A percentile compares a stretch with the other conserved stretches of the same genome.
These are phyloP conservation scores for Porites rus DNA, from an alignment of 92 coral and sea anemone genomes.

Conservation along the genomic window DNA sequence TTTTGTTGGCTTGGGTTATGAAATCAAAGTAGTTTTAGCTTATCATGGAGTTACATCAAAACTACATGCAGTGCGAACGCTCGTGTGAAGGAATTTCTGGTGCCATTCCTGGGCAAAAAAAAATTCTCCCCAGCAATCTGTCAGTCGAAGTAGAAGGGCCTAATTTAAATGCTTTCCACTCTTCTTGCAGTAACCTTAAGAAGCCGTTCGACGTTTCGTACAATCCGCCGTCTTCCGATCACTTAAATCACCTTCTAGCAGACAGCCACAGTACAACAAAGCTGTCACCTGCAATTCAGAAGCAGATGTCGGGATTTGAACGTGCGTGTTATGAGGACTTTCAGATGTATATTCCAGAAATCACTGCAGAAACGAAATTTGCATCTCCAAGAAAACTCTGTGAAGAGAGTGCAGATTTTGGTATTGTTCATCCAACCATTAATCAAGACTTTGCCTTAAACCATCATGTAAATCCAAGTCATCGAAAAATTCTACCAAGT, in stretches of 20 bases:
- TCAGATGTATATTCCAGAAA: slow-evolving; percentile 84
- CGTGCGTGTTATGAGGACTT: slow-evolving; percentile 84
- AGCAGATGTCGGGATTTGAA: slow-evolving; percentile 64
- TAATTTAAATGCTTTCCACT: not conserved
- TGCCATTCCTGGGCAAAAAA: not conserved
- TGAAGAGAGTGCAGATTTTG: slow-evolving; percentile 9
- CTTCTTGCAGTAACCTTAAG: slow-evolving; percentile 24
- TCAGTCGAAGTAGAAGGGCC: not conserved
- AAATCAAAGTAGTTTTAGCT: not conserved
- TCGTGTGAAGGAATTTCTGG: slow-evolving; percentile 31
- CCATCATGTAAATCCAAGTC: not conserved
- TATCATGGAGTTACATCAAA: slow-evolving; percentile 36
- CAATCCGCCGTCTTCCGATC: slow-evolving; percentile 11
- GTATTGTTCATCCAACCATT: not conserved
- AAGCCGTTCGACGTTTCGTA: not conserved
- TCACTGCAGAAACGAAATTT: slow-evolving; percentile 46
- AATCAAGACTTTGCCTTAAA: not conserved
- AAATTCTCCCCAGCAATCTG: not conserved
- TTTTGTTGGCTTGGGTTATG: not conserved
- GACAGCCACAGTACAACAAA: slow-evolving; percentile 15
- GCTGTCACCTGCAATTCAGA: slow-evolving; percentile 5
- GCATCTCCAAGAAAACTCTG: slow-evolving; percentile 1
- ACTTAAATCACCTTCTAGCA: not conserved
- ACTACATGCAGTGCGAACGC: not conserved
- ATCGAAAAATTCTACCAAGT: not conserved